These are phyloP conservation scores for Ligdia adustata DNA, from an alignment of 2,888 invertebrate species.

Conservation along the genomic window DNA sequence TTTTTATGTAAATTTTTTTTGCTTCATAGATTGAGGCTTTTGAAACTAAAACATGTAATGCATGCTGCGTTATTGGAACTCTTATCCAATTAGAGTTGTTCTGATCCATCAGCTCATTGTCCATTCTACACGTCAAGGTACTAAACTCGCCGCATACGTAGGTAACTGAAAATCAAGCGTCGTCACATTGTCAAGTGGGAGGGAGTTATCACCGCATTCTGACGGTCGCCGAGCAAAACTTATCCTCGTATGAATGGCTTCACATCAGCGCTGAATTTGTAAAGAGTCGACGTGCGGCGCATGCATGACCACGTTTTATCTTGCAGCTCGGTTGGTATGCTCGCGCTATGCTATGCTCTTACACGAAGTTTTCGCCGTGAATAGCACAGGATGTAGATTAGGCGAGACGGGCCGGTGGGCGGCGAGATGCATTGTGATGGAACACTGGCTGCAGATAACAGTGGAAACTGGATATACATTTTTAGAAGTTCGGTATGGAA, in stretches of 20 bases:
- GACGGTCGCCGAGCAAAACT: slow-evolving; percentile 69
- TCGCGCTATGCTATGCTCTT: slow-evolving; percentile 42
- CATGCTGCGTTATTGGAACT: too few relatives aligned
- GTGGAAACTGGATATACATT: neutral
- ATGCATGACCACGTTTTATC: slow-evolving; percentile 75
- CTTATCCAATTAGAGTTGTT: too few relatives aligned
- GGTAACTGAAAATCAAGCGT: slow-evolving; percentile 56
- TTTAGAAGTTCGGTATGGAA: neutral
- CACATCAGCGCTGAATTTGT: slow-evolving; percentile 77
- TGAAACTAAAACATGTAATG: too few relatives aligned
- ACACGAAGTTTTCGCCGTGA: slow-evolving; percentile 60
- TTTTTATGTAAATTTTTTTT: too few relatives aligned
- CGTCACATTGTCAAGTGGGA: slow-evolving; percentile 63
- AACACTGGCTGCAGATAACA: slow-evolving; percentile 18
- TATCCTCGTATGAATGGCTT: slow-evolving; percentile 73
- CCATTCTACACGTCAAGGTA: too few relatives aligned
- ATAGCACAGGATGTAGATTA: slow-evolving; percentile 55
- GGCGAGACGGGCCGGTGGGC: slow-evolving; percentile 33
- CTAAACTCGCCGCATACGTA: slow-evolving; percentile 28
- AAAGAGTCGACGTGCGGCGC: slow-evolving; percentile 79
- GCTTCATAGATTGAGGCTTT: too few relatives aligned
- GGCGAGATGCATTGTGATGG: slow-evolving; percentile 30
- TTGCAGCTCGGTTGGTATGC: slow-evolving; percentile 37
- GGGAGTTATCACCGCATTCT: slow-evolving; percentile 71
- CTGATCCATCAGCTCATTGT: too few relatives aligned